Conservation (phyloP, 1,140 invertebrate species). For the Globodera ellingtonae region DNA sequence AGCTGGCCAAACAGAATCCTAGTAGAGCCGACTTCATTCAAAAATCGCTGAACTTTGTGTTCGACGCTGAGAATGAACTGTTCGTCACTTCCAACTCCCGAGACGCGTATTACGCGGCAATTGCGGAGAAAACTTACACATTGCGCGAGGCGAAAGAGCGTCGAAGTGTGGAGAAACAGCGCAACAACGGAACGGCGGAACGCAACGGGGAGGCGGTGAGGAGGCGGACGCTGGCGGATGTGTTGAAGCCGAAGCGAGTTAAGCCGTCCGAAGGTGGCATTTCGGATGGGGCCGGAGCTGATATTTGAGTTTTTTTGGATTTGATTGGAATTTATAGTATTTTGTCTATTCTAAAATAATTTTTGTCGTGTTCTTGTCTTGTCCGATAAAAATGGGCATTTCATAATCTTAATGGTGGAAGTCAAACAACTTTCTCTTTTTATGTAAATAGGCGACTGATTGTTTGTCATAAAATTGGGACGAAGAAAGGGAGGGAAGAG, state of each 20-base stretch:
- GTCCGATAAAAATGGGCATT: neutral
- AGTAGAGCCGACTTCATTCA: conserved; percentile 11
- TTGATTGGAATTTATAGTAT: neutral
- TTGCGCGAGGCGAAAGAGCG: conserved; percentile 13
- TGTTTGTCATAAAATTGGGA: too few relatives aligned
- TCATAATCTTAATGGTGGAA: neutral
- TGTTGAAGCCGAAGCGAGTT: conserved; percentile 10
- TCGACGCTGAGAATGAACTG: conserved; percentile 22
- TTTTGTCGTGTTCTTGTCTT: neutral
- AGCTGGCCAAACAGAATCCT: neutral
- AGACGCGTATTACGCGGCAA: conserved; percentile 4
- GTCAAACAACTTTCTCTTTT: conserved; percentile 2
- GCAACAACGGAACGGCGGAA: neutral
- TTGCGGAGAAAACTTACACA: conserved; percentile 25
- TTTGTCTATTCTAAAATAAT: neutral
- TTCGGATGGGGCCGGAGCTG: neutral
- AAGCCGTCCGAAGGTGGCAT: conserved; percentile 1
- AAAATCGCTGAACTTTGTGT: conserved; percentile 19
- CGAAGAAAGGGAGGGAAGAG: neutral
- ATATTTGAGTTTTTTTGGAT: neutral
- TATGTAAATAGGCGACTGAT: neutral
- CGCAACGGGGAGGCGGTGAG: neutral
- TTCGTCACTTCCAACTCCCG: conserved; percentile 13
- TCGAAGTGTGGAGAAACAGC: neutral
- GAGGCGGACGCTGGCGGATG: conserved; percentile 22